These are phyloP conservation scores for Schizopygopsis malacanthus DNA, from an alignment of 2,797 vertebrate genomes.

Conservation along the genomic window DNA sequence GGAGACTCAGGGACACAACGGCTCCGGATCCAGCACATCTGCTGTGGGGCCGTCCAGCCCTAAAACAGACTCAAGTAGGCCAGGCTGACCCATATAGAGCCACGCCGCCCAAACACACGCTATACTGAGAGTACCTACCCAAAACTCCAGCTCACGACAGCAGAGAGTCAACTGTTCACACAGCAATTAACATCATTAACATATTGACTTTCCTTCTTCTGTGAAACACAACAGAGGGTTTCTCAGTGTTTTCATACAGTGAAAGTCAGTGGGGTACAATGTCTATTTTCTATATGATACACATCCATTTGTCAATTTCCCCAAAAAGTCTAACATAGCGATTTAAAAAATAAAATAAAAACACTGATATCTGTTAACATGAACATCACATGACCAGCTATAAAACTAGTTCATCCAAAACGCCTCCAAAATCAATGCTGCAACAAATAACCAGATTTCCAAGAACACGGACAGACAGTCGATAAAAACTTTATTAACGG, in stretches of 20 bases:
- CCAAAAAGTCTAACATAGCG: background rate
- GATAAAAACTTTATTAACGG: constrained; percentile 25
- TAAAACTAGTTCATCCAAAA: background rate
- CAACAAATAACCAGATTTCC: background rate
- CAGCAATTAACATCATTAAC: background rate
- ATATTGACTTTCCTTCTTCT: background rate
- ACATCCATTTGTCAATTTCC: background rate
- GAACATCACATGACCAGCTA: background rate
- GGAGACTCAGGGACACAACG: constrained; percentile 45
- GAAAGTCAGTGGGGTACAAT: background rate
- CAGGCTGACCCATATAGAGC: constrained; percentile 69
- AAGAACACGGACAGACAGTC: background rate
- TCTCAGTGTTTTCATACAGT: background rate
- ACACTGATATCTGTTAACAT: background rate
- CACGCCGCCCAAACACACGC: constrained; percentile 23
- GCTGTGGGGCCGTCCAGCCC: constrained; percentile 41
- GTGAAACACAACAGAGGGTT: background rate
- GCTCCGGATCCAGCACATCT: constrained; percentile 53
- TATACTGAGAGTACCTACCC: constrained; percentile 23
- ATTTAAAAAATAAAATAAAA: background rate
- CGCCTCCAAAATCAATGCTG: background rate
- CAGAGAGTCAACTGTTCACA: background rate
- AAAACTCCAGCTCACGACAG: background rate
- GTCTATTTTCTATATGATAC: background rate
- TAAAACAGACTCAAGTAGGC: constrained; percentile 65